Conservation (phyloP, 2,113 vertebrate species). For the Sinocyclocheilus anophthalmus region DNA sequence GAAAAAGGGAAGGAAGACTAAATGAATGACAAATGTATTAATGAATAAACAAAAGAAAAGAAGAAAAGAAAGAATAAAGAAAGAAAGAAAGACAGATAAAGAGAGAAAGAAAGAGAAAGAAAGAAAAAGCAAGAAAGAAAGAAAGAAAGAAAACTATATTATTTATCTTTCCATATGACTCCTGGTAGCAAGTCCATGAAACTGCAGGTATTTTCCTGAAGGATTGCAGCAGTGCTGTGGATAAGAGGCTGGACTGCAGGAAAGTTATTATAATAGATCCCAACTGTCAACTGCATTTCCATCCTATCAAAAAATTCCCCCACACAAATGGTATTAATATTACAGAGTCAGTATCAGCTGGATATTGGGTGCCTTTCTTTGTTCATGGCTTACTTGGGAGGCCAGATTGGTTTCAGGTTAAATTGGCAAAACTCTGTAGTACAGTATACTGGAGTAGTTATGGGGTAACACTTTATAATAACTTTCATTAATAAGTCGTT, state of each 20-base stretch:
- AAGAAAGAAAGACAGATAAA: not conserved
- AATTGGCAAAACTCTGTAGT: no score
- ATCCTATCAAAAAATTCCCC: not conserved
- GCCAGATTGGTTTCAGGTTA: not conserved
- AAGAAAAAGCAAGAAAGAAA: not conserved
- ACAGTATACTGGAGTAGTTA: no score
- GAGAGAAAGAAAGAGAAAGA: not conserved
- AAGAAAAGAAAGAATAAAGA: not conserved
- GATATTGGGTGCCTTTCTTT: not conserved
- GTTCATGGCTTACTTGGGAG: not conserved
- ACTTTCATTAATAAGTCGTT: no score
- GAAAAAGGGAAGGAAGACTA: not conserved
- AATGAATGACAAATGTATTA: not conserved
- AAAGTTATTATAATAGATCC: not conserved
- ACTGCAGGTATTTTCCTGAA: not conserved
- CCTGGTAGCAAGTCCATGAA: not conserved
- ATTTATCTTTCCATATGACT: not conserved
- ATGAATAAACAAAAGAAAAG: not conserved
- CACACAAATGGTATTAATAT: not conserved
- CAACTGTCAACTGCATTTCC: not conserved
- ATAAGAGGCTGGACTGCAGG: not conserved
- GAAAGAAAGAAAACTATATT: not conserved
- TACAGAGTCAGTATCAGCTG: not conserved
- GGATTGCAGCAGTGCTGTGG: conserved; percentile 11
- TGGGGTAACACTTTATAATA: no score